Evolutionary conservation across 2,888 invertebrate genomes (phyloP).

Genomic region (Conops quadrifasciatus): DNA sequence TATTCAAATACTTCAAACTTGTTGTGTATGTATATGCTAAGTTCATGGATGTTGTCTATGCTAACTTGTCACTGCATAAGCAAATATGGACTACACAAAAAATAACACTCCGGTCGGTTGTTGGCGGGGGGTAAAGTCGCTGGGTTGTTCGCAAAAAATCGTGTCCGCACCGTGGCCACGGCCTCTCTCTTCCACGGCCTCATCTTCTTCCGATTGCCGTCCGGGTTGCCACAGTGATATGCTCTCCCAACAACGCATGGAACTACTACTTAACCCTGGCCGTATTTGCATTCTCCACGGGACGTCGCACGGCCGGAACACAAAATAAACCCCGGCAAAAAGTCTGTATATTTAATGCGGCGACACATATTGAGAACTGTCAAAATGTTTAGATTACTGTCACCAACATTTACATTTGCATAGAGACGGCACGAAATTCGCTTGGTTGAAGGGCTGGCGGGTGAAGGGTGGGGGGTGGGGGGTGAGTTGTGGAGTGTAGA

Average conservation of each 20-base stretch:
- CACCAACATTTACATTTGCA: constrained; percentile 42
- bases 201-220: too few relatives aligned
- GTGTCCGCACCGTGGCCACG: too few relatives aligned
- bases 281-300: constrained; percentile 11
- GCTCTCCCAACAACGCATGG: background rate
- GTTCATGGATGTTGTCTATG: too few relatives aligned
- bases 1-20: background rate
- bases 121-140: background rate
- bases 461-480: background rate
- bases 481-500: constrained; percentile 19
- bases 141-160: background rate
- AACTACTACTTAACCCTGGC: constrained; percentile 23
- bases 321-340: constrained; percentile 3
- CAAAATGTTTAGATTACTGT: constrained; percentile 44
- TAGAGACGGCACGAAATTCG: background rate
- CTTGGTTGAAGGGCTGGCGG: background rate
- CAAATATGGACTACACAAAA: background rate
- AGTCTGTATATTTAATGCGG: constrained; percentile 22
- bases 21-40: background rate
- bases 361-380: constrained; percentile 39
- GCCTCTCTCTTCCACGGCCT: too few relatives aligned
- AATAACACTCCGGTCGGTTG: background rate
- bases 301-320: background rate
- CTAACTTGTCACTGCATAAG: background rate
- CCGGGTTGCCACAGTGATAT: too few relatives aligned